Evolutionary conservation across 2,797 vertebrate genomes (phyloP).

Genomic region (Sardinella longiceps): DNA sequence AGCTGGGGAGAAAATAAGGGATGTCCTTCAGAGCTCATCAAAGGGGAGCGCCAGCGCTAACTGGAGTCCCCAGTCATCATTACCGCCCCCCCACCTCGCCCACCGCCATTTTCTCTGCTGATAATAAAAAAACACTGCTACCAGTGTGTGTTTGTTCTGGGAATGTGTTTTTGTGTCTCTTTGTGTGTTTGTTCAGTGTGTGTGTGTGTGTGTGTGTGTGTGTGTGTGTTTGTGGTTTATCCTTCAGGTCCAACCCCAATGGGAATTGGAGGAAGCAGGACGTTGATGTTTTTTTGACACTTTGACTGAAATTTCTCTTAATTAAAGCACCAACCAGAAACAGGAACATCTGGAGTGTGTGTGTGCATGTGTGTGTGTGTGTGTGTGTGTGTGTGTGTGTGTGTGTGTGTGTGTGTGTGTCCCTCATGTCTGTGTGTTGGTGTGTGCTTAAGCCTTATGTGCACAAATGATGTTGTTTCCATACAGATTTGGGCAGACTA

Average conservation of each 20-base stretch:
- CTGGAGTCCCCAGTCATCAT: background rate
- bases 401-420: background rate
- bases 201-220: background rate
- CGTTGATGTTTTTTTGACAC: background rate
- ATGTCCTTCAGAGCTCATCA: slow-evolving; percentile 20
- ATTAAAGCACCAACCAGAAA: background rate
- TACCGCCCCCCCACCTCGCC: background rate
- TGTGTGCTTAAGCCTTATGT: background rate
- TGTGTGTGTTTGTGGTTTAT: background rate
- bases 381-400: background rate
- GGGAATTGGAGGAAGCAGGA: background rate
- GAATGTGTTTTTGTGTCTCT: background rate
- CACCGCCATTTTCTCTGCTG: background rate
- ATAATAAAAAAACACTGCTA: background rate
- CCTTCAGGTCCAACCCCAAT: background rate
- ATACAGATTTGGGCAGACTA: no score
- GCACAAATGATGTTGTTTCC: no score
- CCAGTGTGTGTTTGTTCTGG: background rate
- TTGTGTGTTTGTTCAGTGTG: background rate
- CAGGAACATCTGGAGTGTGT: background rate
- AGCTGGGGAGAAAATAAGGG: background rate
- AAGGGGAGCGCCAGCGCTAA: background rate
- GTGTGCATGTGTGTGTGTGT: background rate
- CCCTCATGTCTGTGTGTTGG: background rate
- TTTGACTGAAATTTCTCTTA: background rate